Percentiles rank a stretch among this genome's conserved stretches.
These are phyloP conservation scores for Haliclona indistincta DNA, from an alignment of 37 sponge, comb jelly and placozoan species.

Conservation along the genomic window DNA sequence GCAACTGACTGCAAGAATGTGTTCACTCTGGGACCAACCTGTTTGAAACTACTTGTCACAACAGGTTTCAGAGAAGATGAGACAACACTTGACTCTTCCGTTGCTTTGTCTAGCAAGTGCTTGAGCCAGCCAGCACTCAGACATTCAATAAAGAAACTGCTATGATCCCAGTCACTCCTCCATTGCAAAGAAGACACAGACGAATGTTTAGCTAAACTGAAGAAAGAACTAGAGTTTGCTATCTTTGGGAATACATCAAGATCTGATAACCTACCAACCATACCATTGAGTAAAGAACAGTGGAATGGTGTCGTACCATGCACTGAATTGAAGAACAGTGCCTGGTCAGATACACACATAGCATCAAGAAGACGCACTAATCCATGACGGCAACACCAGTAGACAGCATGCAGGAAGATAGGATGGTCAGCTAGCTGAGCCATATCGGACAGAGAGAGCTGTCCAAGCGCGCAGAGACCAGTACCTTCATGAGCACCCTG, in stretches of 20 bases:
- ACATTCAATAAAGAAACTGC: neutral
- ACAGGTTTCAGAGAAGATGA: neutral
- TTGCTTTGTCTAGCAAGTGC: no score
- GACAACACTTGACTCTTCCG: neutral
- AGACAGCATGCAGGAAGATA: slow-evolving; percentile 14
- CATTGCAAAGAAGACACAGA: no score
- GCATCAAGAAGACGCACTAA: slow-evolving; percentile 36
- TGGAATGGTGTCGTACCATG: slow-evolving; percentile 30
- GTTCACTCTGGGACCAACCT: neutral
- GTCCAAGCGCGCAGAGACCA: slow-evolving; percentile 13
- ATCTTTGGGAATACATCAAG: neutral
- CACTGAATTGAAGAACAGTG: slow-evolving; percentile 12
- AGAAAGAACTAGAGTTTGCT: neutral
- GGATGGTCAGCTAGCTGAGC: neutral
- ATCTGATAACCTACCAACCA: slow-evolving; percentile 24
- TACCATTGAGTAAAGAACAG: slow-evolving; percentile 29
- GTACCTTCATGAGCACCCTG: slow-evolving; percentile 11
- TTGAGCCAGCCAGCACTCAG: neutral
- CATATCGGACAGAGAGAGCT: slow-evolving; percentile 10
- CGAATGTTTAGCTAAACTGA: no score
- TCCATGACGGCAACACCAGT: slow-evolving; percentile 73
- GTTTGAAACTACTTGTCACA: no score
- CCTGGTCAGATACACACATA: neutral
- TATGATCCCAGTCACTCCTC: neutral
- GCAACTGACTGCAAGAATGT: neutral